phyloP scores from a whole-genome alignment of 2,888 invertebrate genomes.

The Athripsodes cinereus region DNA sequence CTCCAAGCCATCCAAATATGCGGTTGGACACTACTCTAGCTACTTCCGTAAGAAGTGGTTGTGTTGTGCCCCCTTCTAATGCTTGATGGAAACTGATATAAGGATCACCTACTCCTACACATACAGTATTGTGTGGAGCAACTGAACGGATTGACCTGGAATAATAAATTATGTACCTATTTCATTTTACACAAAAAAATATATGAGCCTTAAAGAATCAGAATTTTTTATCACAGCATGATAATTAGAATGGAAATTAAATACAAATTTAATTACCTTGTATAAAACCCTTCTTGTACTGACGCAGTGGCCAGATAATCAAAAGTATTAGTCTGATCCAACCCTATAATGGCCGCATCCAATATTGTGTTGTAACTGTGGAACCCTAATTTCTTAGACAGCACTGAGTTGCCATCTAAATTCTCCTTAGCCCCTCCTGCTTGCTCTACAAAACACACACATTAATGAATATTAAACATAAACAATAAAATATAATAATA shows the following conservation, averaged over 20 bases:
- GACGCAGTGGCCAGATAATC: constrained; percentile 83
- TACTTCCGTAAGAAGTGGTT: constrained; percentile 82
- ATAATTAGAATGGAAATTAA: not conserved
- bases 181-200: too few relatives aligned
- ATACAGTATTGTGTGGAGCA: constrained; percentile 69
- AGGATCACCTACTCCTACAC: constrained; percentile 75
- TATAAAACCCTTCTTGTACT: constrained; percentile 66
- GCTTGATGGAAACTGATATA: constrained; percentile 87
- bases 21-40: constrained; percentile 87
- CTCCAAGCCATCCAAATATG: constrained; percentile 55
- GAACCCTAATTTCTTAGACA: constrained; percentile 84
- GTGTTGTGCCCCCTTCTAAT: constrained; percentile 73
- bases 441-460: constrained; percentile 4
- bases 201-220: not conserved
- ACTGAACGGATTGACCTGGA: constrained; percentile 57
- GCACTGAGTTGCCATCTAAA: constrained; percentile 54
- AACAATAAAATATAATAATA: too few relatives aligned
- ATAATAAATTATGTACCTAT: too few relatives aligned
- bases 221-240: not conserved
- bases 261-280: constrained; percentile 37
- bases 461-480: too few relatives aligned
- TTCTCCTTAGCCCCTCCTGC: constrained; percentile 59
- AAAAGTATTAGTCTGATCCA: constrained; percentile 68
- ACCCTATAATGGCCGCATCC: constrained; percentile 73
- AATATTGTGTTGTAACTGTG: constrained; percentile 65